Evolutionary conservation across 2,888 invertebrate species (phyloP), one percentile per base, ranked within the genome.

Genomic region (Onthophagus sagittarius): DNA sequence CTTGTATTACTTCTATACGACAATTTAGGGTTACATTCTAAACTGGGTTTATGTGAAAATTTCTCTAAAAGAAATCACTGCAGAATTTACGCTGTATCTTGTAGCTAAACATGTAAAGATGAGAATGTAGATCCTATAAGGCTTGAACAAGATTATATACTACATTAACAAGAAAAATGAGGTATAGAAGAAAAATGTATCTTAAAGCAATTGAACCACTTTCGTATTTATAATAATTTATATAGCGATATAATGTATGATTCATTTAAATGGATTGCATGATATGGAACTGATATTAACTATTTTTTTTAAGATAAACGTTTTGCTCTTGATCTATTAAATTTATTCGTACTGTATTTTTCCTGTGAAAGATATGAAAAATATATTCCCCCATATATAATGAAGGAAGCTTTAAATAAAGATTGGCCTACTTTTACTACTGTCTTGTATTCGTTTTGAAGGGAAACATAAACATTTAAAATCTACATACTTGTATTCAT

Each of bases 221-320:
- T 80, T 78, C 80, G 82, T 78, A 71, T 77, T 64, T 79, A 79
- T 69, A 73, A 76, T 39, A 83, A 82, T 77, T 62, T 77, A 11
- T 76, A 76, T 9, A 79, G 79, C 76, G 83, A 82, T 74, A 76
- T 81, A 13, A 80, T 82, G 80, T 82, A 83, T 70, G 81, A 83
- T 73, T 69, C 80, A 15, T 78, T 74, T 75, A 78, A 80, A 72
- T 81, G 33, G 75, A 75, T 71, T 71, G 80, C 80, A 82, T 76
- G 81, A 77, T 53, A 80, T 81, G 79, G 77, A 78, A 5, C 70
- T 76, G 64, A 79, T 82, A 31, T 79, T 81, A 32, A 53, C 75
- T 62, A 76, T 64, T 77, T 78, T 9, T 75, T 81, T 39, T 32
- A 71, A 31, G n/a, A 71, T 7, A 72, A 72, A 14, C 63, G 73